Evolutionary conservation across 2,113 vertebrate genomes (phyloP).

Genomic region (Elephas maximus): DNA sequence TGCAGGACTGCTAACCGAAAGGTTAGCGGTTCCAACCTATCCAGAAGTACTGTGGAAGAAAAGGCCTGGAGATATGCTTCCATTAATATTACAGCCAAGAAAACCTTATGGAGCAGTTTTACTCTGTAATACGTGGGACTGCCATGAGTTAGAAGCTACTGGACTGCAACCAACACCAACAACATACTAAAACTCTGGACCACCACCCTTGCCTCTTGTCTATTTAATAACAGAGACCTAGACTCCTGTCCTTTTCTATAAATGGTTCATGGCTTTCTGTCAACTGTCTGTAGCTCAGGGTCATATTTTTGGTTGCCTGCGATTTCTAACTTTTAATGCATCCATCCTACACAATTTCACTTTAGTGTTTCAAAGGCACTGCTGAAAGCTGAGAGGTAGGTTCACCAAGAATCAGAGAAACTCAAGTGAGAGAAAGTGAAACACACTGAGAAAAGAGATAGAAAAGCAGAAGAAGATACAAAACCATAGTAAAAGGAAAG

Average conservation of each 20-base stretch:
- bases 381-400: constrained; percentile 7
- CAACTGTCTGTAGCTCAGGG: not conserved
- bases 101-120: not conserved
- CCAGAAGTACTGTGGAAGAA: not conserved
- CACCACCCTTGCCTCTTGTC: not conserved
- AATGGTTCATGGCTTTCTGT: not conserved
- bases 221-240: constrained; percentile 44
- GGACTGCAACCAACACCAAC: not conserved
- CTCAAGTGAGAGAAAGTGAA: not conserved
- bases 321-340: constrained; percentile 33
- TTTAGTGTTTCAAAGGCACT: constrained; percentile 43
- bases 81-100: not conserved
- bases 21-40: not conserved
- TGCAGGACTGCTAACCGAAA: not conserved
- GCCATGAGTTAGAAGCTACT: not conserved
- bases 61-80: not conserved
- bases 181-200: not conserved
- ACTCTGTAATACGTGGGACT: not conserved
- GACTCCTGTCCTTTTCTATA: not conserved
- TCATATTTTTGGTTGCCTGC: constrained; percentile 25
- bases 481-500: not conserved
- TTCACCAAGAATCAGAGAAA: constrained; percentile 5
- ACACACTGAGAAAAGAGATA: not conserved
- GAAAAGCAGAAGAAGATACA: not conserved
- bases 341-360: constrained; percentile 38